A percentile compares a stretch with the other conserved stretches of the same genome.
These are phyloP conservation scores for Leucoraja erinaceus DNA, from an alignment of 2,113 vertebrate genomes.

Conservation along the genomic window DNA sequence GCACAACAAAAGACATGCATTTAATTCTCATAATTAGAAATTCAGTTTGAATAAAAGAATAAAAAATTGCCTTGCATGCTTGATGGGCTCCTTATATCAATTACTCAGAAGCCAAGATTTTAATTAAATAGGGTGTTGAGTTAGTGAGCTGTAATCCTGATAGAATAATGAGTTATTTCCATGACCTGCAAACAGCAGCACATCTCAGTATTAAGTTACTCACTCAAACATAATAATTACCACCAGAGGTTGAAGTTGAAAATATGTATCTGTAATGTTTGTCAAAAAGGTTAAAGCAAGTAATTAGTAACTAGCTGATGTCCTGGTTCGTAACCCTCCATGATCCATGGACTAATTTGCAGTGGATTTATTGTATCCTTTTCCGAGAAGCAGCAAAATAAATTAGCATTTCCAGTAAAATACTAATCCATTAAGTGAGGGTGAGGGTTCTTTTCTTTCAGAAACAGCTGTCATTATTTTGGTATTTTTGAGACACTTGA, in stretches of 20 bases:
- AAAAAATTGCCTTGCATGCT: conserved; percentile 28
- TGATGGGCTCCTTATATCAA: conserved; percentile 30
- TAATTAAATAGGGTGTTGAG: conserved; percentile 37
- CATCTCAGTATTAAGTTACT: conserved; percentile 13
- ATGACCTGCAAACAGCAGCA: conserved; percentile 36
- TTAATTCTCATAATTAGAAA: conserved; percentile 3
- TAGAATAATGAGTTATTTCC: conserved; percentile 28
- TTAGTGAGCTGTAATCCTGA: conserved; percentile 30
- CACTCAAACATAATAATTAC: conserved; percentile 26
- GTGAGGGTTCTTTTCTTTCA: neutral
- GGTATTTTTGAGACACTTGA: neutral
- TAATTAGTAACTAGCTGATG: conserved; percentile 28
- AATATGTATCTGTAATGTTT: conserved; percentile 33
- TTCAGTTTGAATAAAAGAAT: neutral
- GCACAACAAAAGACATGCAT: neutral
- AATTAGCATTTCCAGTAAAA: neutral
- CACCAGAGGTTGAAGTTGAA: conserved; percentile 29
- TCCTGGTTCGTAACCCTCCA: conserved; percentile 9
- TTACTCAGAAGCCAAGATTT: conserved; percentile 34
- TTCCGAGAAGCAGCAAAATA: neutral
- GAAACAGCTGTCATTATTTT: neutral
- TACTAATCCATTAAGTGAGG: neutral
- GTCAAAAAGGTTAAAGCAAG: conserved; percentile 36
- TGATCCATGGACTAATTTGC: conserved; percentile 21
- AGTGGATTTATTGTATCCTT: conserved; percentile 24